phyloP scores from a whole-genome alignment of 2,113 vertebrate species.

The Chelonoidis abingdonii region DNA sequence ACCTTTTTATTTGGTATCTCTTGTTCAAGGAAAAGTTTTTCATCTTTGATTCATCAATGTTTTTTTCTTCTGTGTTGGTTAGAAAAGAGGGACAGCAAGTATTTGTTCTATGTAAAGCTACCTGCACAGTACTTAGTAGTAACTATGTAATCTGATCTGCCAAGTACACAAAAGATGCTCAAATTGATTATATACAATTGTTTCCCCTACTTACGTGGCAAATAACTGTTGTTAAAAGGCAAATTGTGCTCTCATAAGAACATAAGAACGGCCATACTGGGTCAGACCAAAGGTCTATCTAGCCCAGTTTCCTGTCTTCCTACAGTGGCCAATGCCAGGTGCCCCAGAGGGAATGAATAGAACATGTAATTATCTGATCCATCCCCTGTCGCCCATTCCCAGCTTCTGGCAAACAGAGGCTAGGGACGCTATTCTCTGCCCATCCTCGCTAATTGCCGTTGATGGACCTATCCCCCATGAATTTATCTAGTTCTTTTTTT shows the following conservation, averaged over 20 bases:
- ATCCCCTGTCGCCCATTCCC: no score
- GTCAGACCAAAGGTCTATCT: no score
- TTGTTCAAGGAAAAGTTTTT: neutral
- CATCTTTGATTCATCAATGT: neutral
- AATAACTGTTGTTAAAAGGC: slow-evolving; percentile 35
- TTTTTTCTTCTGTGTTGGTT: slow-evolving; percentile 22
- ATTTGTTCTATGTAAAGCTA: slow-evolving; percentile 1
- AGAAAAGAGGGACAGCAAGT: slow-evolving; percentile 21
- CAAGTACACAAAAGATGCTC: slow-evolving; percentile 60
- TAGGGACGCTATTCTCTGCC: no score
- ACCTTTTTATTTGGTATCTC: neutral
- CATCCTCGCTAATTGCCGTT: no score
- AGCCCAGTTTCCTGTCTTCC: no score
- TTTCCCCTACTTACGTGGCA: slow-evolving; percentile 15
- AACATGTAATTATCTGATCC: no score
- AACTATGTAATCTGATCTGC: slow-evolving; percentile 49
- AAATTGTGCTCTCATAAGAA: neutral
- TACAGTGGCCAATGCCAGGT: neutral
- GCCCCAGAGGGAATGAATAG: no score
- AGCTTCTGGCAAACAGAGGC: no score
- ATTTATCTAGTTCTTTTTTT: no score
- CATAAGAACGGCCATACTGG: no score
- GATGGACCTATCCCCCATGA: no score
- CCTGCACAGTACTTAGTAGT: slow-evolving; percentile 30
- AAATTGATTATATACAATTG: slow-evolving; percentile 22